A percentile compares a stretch with the other conserved stretches of the same genome.
These are phyloP conservation scores for Nemapogon koenigi DNA, from an alignment of 2,888 invertebrate species.

Conservation along the genomic window DNA sequence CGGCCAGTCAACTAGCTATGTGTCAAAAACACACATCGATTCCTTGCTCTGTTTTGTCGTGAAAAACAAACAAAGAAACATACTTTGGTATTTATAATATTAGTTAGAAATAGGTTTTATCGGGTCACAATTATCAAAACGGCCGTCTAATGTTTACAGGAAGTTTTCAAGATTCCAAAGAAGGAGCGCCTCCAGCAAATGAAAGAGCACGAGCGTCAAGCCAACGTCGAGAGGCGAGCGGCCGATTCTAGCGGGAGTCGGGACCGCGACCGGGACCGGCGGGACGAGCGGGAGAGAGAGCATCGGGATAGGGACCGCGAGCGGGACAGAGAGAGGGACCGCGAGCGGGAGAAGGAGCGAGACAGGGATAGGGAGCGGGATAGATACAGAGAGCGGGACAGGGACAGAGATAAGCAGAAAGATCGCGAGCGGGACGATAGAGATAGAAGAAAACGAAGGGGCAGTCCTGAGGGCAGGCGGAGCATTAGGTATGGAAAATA, in stretches of 20 bases:
- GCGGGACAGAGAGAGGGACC: conserved; percentile 32
- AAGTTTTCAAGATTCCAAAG: conserved; percentile 89
- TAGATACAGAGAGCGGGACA: conserved; percentile 18
- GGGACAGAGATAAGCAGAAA: conserved; percentile 22
- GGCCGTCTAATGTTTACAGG: conserved; percentile 27
- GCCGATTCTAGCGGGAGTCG: conserved; percentile 51
- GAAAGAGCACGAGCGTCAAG: conserved; percentile 94
- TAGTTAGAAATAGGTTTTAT: too few relatives aligned
- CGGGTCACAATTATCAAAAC: neutral
- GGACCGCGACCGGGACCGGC: conserved; percentile 33
- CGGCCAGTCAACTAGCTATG: too few relatives aligned
- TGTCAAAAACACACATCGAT: too few relatives aligned
- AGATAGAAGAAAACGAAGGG: conserved; percentile 46
- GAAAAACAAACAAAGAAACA: too few relatives aligned
- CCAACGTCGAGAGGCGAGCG: conserved; percentile 67
- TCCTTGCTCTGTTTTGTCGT: too few relatives aligned
- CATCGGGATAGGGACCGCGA: conserved; percentile 22
- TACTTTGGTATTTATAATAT: too few relatives aligned
- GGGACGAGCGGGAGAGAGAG: conserved; percentile 21
- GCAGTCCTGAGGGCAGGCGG: conserved; percentile 48
- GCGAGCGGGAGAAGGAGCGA: conserved; percentile 30
- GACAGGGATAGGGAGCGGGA: conserved; percentile 35
- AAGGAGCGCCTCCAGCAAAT: conserved; percentile 93
- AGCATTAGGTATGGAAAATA: conserved; percentile 38
- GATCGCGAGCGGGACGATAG: conserved; percentile 32